Evolutionary conservation across 1,140 invertebrate species (phyloP).

Genomic region (Medauroidea extradentata): DNA sequence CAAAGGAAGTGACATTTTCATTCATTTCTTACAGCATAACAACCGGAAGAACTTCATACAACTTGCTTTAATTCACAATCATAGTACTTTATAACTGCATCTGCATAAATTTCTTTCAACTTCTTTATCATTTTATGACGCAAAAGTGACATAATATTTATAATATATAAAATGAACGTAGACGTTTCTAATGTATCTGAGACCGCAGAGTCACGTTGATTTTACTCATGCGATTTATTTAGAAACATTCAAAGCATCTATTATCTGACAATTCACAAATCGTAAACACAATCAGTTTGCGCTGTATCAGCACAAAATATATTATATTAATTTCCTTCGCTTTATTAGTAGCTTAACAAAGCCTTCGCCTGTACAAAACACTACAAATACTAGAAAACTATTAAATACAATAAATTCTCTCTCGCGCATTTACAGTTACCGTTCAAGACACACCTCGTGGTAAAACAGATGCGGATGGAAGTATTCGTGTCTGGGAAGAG

Average conservation of each 20-base stretch:
- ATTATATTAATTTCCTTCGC: constrained; percentile 7
- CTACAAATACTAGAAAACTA: constrained; percentile 16
- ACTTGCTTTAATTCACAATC: not conserved
- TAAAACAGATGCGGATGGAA: constrained; percentile 5
- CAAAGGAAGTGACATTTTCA: not conserved
- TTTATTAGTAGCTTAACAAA: constrained; percentile 4
- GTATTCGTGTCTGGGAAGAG: not conserved
- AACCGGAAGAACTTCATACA: constrained; percentile 8
- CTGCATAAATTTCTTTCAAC: not conserved
- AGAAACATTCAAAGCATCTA: constrained; percentile 17
- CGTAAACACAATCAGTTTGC: constrained; percentile 11
- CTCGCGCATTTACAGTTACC: constrained; percentile 2
- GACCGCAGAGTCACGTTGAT: not conserved
- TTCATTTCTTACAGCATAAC: constrained; percentile 6
- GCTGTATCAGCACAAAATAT: constrained; percentile 10
- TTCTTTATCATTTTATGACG: not conserved
- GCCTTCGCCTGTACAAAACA: constrained; percentile 12
- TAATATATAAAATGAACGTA: not conserved
- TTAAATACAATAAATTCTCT: constrained; percentile 9
- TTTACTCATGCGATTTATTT: not conserved
- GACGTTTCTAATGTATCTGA: not conserved
- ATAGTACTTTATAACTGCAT: not conserved
- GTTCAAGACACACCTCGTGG: not conserved
- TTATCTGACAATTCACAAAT: constrained; percentile 15
- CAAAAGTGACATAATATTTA: not conserved